Conservation (phyloP, 2,888 invertebrate species). For the Tetropium fuscum region DNA sequence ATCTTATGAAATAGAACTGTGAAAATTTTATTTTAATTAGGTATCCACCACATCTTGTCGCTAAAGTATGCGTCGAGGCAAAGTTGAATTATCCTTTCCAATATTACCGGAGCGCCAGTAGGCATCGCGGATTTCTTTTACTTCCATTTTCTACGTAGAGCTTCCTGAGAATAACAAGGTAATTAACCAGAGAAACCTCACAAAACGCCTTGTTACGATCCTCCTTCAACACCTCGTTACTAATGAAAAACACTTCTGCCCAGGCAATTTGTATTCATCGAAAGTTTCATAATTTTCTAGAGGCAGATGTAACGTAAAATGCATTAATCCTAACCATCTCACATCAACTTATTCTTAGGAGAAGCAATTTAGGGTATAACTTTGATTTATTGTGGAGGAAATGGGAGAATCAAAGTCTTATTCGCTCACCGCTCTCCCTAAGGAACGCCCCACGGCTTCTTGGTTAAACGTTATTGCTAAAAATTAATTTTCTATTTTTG, state of each 20-base stretch:
- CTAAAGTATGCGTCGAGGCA: no score
- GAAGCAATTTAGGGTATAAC: slow-evolving; percentile 45
- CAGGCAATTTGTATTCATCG: slow-evolving; percentile 48
- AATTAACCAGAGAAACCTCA: slow-evolving; percentile 24
- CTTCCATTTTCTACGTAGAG: slow-evolving; percentile 13
- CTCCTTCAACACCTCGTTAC: slow-evolving; percentile 22
- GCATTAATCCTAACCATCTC: slow-evolving; percentile 48
- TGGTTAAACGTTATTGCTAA: no score
- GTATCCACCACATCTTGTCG: no score
- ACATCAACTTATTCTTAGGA: slow-evolving; percentile 41
- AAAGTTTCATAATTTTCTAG: slow-evolving; percentile 48
- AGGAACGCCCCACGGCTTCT: slow-evolving; percentile 10
- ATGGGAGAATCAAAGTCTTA: slow-evolving; percentile 28
- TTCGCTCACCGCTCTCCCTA: slow-evolving; percentile 17
- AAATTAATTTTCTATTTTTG: no score
- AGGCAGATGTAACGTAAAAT: slow-evolving; percentile 44
- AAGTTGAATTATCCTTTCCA: slow-evolving; percentile 23
- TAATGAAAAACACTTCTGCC: slow-evolving; percentile 33
- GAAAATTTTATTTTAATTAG: no score
- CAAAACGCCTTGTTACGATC: slow-evolving; percentile 24
- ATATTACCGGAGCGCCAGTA: slow-evolving; percentile 9
- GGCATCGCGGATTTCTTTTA: slow-evolving; percentile 6
- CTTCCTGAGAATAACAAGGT: slow-evolving; percentile 23
- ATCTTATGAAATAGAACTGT: no score
- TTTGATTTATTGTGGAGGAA: slow-evolving; percentile 36